Base-by-base conservation (phyloP, 2,888 invertebrate genomes). In the Melolontha melolontha region DNA sequence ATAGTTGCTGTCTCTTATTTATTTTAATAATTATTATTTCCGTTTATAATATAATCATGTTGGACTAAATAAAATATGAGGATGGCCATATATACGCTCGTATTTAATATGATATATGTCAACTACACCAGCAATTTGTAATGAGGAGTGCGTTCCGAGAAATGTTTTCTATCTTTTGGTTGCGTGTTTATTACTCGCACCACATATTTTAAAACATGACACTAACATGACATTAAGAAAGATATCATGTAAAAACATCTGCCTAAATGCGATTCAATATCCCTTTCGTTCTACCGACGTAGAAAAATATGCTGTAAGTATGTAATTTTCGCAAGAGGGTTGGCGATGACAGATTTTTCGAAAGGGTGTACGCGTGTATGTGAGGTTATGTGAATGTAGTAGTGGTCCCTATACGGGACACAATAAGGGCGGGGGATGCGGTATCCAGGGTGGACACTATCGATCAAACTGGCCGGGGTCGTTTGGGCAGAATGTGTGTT, bases 391-490 rank as follows among this genome's bases (percentile, higher is more conserved):
- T 34, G 52, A 65, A 64, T 67, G 69, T 59, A 55, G 47, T 51
- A 47, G 65, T 63, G 55, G 68, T 64, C 68, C 66, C 71, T 64
- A 66, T 66, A 67, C 59, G 69, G 68, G 62, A 40, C 59, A 59
- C 59, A 55, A 44, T 67, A 67, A 69, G 68, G 71, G 73, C 70
- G 73, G 75, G 72, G 71, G 73, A 68, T 75, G 79, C 79, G 79
- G 77, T 78, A 77, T 77, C 78, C 78, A 78, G 78, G 79, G 80
- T 80, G 80, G 79, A 79, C 79, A 80, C 79, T 79, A 79, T 80
- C 80, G 83, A 82, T 84, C 85, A 81, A 81, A 80, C 78, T 79
- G 78, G 77, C 79, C 79, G 78, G 78, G 78, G 77, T 77, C 76
- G 76, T 78, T 65, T 65, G 72, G 72, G 72, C 74, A 74, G 77